Percentiles rank a stretch among this genome's conserved stretches.
Evolutionary conservation across 2,113 vertebrate genomes (phyloP).

Genomic region (Osmerus mordax): DNA sequence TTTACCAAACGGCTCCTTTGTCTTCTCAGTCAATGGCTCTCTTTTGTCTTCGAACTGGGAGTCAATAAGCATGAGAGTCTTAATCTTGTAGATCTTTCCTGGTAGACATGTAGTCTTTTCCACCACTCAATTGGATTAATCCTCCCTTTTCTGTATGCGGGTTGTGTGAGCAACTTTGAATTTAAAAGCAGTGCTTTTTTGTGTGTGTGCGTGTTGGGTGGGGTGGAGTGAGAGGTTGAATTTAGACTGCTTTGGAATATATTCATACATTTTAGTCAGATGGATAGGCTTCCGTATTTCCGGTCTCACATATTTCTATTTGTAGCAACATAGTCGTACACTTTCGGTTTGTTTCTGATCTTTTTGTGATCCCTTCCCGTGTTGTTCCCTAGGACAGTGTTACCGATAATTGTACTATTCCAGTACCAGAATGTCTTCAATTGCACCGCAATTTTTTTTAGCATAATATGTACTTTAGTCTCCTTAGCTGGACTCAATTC

Average conservation of each 20-base stretch:
- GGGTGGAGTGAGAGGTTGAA: not conserved
- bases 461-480: too few relatives aligned
- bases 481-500: too few relatives aligned
- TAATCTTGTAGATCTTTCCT: conserved; percentile 35
- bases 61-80: conserved; percentile 34
- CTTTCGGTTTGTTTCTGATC: not conserved
- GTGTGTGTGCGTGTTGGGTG: not conserved
- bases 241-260: conserved; percentile 2
- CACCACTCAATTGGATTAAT: conserved; percentile 28
- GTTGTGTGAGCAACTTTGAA: conserved; percentile 21
- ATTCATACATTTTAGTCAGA: conserved; percentile 10
- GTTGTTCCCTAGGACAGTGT: not conserved
- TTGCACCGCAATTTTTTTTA: too few relatives aligned
- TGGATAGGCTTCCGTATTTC: not conserved
- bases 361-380: not conserved
- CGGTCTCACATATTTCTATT: not conserved
- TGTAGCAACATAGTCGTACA: not conserved
- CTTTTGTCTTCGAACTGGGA: conserved; percentile 34
- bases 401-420: too few relatives aligned
- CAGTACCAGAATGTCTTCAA: too few relatives aligned
- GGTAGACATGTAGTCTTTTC: conserved; percentile 16
- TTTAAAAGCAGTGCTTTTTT: conserved; percentile 7
- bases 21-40: conserved; percentile 40
- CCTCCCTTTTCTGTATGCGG: conserved; percentile 4
- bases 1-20: conserved; percentile 34